Evolutionary conservation across 2,888 invertebrate genomes (phyloP).

Genomic region (Pseudolycoriella hygida): DNA sequence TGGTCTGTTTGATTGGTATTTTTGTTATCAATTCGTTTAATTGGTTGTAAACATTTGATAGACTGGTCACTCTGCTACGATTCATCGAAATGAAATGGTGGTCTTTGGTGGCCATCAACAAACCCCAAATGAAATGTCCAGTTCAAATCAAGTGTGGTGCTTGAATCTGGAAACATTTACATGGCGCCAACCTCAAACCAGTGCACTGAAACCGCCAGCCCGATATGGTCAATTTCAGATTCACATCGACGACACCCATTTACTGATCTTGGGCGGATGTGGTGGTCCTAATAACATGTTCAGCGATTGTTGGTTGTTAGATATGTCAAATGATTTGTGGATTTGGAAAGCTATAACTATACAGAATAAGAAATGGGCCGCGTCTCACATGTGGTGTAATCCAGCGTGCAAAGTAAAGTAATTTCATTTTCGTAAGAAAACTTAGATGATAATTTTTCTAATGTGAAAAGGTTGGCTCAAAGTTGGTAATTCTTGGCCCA

Average conservation of each 20-base stretch:
- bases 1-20: slow-evolving; percentile 24
- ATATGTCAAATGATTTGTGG: slow-evolving; percentile 55
- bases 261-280: slow-evolving; percentile 72
- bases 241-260: slow-evolving; percentile 53
- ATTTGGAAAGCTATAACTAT: slow-evolving; percentile 59
- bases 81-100: slow-evolving; percentile 67
- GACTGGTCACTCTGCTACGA: slow-evolving; percentile 84
- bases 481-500: slow-evolving; percentile 47
- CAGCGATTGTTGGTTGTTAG: slow-evolving; percentile 81
- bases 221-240: slow-evolving; percentile 91
- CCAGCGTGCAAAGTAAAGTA: slow-evolving; percentile 50
- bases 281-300: slow-evolving; percentile 74
- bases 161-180: slow-evolving; percentile 55
- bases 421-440: not conserved
- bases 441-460: too few relatives aligned
- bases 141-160: slow-evolving; percentile 77
- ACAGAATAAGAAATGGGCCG: slow-evolving; percentile 58
- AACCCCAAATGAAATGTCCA: slow-evolving; percentile 31
- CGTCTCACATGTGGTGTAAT: slow-evolving; percentile 84
- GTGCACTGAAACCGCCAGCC: slow-evolving; percentile 52
- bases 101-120: slow-evolving; percentile 56
- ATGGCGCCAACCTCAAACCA: slow-evolving; percentile 63
- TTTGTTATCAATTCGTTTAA: too few relatives aligned
- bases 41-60: too few relatives aligned
- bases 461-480: slow-evolving; percentile 42